These are phyloP conservation scores for Lycocorax pyrrhopterus DNA, from an alignment of 2,113 vertebrate genomes.

Conservation along the genomic window DNA sequence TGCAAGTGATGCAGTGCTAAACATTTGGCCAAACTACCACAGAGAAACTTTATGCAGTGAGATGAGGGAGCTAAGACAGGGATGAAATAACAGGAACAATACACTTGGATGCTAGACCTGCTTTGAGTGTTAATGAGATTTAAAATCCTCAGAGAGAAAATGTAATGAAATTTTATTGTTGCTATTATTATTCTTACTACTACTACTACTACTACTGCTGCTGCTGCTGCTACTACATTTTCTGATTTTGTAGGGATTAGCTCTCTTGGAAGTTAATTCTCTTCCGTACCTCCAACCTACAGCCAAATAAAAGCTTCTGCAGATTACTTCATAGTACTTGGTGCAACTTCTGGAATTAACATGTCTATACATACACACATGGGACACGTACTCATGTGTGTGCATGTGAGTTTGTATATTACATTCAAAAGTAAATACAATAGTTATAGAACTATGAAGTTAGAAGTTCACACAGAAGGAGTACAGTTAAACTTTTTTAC, in stretches of 20 bases:
- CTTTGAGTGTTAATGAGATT: not conserved
- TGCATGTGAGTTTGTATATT: not conserved
- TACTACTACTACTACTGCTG: too few species aligned
- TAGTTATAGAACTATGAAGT: not conserved
- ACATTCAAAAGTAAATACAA: not conserved
- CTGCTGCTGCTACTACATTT: not conserved
- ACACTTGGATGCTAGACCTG: not conserved
- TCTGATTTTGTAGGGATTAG: not conserved
- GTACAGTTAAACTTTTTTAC: not conserved
- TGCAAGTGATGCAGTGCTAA: not conserved
- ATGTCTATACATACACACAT: too few species aligned
- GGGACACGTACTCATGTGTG: fast-evolving
- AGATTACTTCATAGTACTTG: not conserved
- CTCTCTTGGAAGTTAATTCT: not conserved
- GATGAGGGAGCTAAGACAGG: not conserved
- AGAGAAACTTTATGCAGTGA: not conserved
- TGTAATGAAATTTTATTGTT: not conserved
- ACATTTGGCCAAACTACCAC: not conserved
- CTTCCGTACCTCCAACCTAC: not conserved
- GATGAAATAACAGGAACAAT: not conserved
- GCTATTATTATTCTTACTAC: not conserved
- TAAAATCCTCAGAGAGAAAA: not conserved
- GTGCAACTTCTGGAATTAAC: not conserved
- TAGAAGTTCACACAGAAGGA: not conserved
- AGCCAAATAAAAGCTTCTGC: not conserved